These are phyloP conservation scores for Alligator sinensis DNA, from an alignment of 2,113 vertebrate genomes.

Conservation along the genomic window DNA sequence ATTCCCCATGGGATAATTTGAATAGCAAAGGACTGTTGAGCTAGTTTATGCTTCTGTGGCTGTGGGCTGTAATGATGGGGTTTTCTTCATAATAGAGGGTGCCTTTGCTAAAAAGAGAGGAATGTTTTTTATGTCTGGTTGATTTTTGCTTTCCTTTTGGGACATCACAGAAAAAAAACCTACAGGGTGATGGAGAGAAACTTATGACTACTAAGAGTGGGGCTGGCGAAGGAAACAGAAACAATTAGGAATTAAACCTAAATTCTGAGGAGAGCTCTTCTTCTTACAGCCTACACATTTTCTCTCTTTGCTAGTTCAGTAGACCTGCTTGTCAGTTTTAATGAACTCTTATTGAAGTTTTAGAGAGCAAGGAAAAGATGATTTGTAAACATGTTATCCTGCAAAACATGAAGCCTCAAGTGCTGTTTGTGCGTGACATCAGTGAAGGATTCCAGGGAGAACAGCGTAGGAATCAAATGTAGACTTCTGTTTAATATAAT, in stretches of 20 bases:
- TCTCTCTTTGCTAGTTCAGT: neutral
- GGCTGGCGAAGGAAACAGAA: neutral
- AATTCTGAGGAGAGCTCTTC: neutral
- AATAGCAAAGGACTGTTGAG: neutral
- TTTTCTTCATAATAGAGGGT: neutral
- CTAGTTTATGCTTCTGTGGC: neutral
- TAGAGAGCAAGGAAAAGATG: fast-evolving
- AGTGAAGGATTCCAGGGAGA: neutral
- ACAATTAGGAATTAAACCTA: neutral
- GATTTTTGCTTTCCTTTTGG: neutral
- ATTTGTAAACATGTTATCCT: fast-evolving
- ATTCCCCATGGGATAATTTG: neutral
- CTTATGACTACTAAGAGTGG: neutral
- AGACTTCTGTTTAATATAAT: neutral
- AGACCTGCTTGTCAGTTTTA: neutral
- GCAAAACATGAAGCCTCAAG: neutral
- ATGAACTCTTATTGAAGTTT: neutral
- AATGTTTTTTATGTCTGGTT: neutral
- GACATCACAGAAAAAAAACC: neutral
- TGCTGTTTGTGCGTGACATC: fast-evolving
- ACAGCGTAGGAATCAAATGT: neutral
- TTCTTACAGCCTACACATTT: fast-evolving
- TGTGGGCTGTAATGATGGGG: neutral
- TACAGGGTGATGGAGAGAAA: fast-evolving
- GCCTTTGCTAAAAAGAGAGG: neutral